phyloP scores from a whole-genome alignment of 2,113 vertebrate species.

The Stomatorhinus ivindoensis region DNA sequence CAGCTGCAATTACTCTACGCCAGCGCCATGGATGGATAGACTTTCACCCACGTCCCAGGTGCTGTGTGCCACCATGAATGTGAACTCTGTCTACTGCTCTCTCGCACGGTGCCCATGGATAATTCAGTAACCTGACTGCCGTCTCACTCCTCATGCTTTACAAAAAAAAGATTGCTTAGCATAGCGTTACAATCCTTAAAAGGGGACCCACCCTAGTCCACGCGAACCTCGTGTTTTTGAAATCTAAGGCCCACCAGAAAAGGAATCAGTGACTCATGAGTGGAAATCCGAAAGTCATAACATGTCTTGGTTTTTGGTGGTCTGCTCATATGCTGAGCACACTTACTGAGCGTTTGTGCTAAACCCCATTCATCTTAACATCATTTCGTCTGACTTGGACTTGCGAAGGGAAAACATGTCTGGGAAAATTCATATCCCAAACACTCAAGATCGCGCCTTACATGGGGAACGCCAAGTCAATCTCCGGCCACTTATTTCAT shows the following conservation, averaged over 20 bases:
- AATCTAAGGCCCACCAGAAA: slow-evolving; percentile 34
- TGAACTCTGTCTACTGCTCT: slow-evolving; percentile 4
- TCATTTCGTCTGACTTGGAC: neutral
- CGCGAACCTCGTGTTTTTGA: slow-evolving; percentile 33
- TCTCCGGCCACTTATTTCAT: neutral
- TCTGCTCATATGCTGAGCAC: neutral
- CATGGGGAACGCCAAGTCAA: neutral
- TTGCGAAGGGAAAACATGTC: neutral
- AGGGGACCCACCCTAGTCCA: slow-evolving; percentile 42
- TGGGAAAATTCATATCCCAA: neutral
- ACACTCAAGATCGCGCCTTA: neutral
- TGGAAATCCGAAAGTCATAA: slow-evolving; percentile 6
- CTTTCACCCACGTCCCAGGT: slow-evolving; percentile 25
- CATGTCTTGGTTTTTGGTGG: neutral
- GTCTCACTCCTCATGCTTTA: slow-evolving; percentile 17
- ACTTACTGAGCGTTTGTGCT: neutral
- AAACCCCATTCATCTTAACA: neutral
- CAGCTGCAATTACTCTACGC: slow-evolving; percentile 6
- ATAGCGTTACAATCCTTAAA: slow-evolving; percentile 35
- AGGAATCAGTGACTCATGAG: neutral
- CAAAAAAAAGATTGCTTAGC: slow-evolving; percentile 30
- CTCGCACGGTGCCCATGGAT: neutral
- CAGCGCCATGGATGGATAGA: slow-evolving; percentile 3
- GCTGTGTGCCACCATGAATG: slow-evolving; percentile 11
- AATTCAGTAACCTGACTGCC: slow-evolving; percentile 22